Evolutionary conservation across 1,140 invertebrate genomes (phyloP).

Genomic region (Drosophila dunni): DNA sequence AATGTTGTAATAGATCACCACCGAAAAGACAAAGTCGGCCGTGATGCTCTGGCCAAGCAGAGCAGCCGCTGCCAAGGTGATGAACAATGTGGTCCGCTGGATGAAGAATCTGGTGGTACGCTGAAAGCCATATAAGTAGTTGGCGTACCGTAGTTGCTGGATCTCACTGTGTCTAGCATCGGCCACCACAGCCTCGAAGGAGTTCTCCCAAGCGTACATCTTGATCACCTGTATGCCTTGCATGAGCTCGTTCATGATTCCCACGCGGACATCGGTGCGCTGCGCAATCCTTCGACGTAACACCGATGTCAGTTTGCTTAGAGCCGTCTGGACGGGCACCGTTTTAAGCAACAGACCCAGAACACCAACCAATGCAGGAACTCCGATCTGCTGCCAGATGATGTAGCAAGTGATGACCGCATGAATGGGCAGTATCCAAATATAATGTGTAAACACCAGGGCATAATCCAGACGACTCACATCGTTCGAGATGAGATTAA

Average conservation of each 20-base stretch:
- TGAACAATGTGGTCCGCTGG: constrained; percentile 90
- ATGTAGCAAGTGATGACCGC: constrained; percentile 86
- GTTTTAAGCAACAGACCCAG: constrained; percentile 86
- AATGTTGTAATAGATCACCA: constrained; percentile 90
- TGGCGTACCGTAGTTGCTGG: constrained; percentile 88
- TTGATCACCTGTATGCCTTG: constrained; percentile 91
- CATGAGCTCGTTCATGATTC: constrained; percentile 92
- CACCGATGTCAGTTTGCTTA: constrained; percentile 85
- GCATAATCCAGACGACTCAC: constrained; percentile 88
- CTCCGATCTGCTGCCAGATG: constrained; percentile 89
- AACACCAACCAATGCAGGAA: constrained; percentile 90
- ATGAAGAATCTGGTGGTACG: constrained; percentile 88
- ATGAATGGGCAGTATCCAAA: constrained; percentile 91
- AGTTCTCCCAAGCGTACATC: constrained; percentile 92
- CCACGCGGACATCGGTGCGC: constrained; percentile 89
- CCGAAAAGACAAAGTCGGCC: constrained; percentile 89
- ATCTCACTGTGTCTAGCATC: constrained; percentile 88
- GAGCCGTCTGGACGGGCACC: constrained; percentile 88
- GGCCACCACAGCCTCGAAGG: constrained; percentile 87
- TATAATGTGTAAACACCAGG: constrained; percentile 87
- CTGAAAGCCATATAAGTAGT: constrained; percentile 90
- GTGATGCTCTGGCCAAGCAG: constrained; percentile 88
- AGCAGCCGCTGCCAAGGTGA: constrained; percentile 89
- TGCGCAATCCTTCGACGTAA: constrained; percentile 86
- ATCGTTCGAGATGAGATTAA: constrained; percentile 94